These are phyloP conservation scores for Siderastrea siderea DNA, from an alignment of 92 coral and sea anemone genomes.

Conservation along the genomic window DNA sequence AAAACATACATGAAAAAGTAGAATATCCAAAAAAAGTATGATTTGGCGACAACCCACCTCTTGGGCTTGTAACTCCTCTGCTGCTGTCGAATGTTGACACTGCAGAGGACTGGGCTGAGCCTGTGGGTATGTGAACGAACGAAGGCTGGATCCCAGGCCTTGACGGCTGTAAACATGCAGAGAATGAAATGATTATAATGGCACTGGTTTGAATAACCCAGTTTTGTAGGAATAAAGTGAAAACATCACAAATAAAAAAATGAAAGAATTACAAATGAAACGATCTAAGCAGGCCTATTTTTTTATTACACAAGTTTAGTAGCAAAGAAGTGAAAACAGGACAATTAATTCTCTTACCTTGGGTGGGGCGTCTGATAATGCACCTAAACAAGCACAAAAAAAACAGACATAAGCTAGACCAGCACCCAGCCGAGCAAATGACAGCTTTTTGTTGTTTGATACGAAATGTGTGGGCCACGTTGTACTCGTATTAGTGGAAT, in stretches of 20 bases:
- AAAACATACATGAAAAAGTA: too few species aligned
- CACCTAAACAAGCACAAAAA: slow-evolving; percentile 32
- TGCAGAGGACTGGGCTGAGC: slow-evolving; percentile 73
- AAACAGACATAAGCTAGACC: background rate
- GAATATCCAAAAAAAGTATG: background rate
- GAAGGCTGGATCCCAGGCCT: slow-evolving; percentile 87
- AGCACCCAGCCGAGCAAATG: background rate
- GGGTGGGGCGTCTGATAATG: slow-evolving; percentile 79
- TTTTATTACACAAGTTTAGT: too few species aligned
- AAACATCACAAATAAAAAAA: background rate
- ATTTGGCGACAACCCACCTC: slow-evolving; percentile 51
- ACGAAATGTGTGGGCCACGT: too few species aligned
- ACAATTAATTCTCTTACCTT: slow-evolving; percentile 61
- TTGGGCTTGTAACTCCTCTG: slow-evolving; percentile 77
- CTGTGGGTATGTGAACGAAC: slow-evolving; percentile 57
- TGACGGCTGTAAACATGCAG: slow-evolving; percentile 64
- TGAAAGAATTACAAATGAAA: too few species aligned
- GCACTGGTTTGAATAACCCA: background rate
- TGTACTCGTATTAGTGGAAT: too few species aligned
- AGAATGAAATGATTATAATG: background rate
- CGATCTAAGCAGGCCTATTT: too few species aligned
- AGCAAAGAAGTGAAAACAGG: too few species aligned
- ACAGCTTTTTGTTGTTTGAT: background rate
- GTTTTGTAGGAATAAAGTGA: too few species aligned
- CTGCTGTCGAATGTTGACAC: slow-evolving; percentile 73